phyloP scores from a whole-genome alignment of 1,140 invertebrate genomes.

The Nebria ingens region DNA sequence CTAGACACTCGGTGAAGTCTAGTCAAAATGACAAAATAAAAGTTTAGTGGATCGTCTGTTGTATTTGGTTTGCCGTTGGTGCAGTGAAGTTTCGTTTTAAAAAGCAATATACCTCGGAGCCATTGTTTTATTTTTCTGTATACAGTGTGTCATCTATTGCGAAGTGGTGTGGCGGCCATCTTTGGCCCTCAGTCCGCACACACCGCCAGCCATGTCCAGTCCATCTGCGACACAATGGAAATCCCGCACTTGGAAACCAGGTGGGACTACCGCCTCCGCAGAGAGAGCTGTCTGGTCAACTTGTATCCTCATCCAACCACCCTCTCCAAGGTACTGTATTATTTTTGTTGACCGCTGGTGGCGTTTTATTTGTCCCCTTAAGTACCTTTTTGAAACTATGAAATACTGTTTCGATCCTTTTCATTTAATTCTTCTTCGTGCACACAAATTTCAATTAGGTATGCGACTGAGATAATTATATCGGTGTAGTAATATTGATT shows the following conservation, averaged over 20 bases:
- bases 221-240: slow-evolving; percentile 92
- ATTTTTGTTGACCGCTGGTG: slow-evolving; percentile 20
- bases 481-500: no score
- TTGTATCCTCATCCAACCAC: slow-evolving; percentile 86
- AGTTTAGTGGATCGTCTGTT: no score
- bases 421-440: no score
- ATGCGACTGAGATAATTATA: no score
- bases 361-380: neutral
- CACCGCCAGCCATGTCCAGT: slow-evolving; percentile 86
- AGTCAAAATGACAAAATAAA: no score
- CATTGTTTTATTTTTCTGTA: slow-evolving; percentile 22
- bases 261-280: slow-evolving; percentile 79
- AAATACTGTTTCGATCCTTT: no score
- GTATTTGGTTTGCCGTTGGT: no score
- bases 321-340: slow-evolving; percentile 64
- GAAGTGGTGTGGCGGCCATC: slow-evolving; percentile 81
- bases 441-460: no score
- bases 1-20: no score
- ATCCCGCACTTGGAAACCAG: slow-evolving; percentile 89
- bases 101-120: no score
- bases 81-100: no score
- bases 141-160: slow-evolving; percentile 80
- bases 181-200: slow-evolving; percentile 87
- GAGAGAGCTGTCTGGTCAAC: slow-evolving; percentile 86
- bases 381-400: no score